Evolutionary conservation across 2,888 invertebrate genomes (phyloP), one percentile per base, ranked within the genome.

Genomic region (Orthosia cruda): DNA sequence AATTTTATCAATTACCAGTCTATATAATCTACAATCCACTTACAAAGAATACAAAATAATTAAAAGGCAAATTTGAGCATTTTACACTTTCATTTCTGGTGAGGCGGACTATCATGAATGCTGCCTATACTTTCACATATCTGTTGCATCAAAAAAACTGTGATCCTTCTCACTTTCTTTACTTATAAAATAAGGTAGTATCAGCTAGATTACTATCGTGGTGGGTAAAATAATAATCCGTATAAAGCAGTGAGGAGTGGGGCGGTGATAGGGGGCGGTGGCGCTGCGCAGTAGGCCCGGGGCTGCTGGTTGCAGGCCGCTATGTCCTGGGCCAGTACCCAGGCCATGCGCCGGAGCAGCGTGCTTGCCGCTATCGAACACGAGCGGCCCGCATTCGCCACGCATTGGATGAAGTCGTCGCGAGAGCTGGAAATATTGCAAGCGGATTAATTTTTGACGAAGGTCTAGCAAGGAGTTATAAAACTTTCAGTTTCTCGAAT

Each of bases 301-400:
- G 94, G 93, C 45, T 94, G 95, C n/a, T 92, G 92, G 58, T 88
- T 89, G 89, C 96, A 96, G 0, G 94, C 93, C 0, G 95, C 96
- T 4, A 96, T 94, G 77, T 96, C 96, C 71, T 96, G 96, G 0
- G 96, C 95, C 13, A 96, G 91, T 16, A 96, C 94, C 93, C 95
- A 95, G 2, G 96, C 95, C 93, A 96, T 95, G 45, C 94, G 93
- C 74, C 93, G 91, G 26, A 96, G 92, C 79, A 96, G 86, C 0
- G 88, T 90, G 71, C 93, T 90, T 0, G 95, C 96, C 0, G 89
- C 67, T 45, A 75, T 83, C 0, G 96, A 93, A 77, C 96, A 96
- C 3, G 91, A 86, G 7, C 94, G 92, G 0, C 95, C 95, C 0
- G 93, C 95, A 64, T 93, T 88, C 4, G 92, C 88, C 57, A 96